phyloP scores from a whole-genome alignment of 2,888 invertebrate species.

The Hedychridium roseum region DNA sequence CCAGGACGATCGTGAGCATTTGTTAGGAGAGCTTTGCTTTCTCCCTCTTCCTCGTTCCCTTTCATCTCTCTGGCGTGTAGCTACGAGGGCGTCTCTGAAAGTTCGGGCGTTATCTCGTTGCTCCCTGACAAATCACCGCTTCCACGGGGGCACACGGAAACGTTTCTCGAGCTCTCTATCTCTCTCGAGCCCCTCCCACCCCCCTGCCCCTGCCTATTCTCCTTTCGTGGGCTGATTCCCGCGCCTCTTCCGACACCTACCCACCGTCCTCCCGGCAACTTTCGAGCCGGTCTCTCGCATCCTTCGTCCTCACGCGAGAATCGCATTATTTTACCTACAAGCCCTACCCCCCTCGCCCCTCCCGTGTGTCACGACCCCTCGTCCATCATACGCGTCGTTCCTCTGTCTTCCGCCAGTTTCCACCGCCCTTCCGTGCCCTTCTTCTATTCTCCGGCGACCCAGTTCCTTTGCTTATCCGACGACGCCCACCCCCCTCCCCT shows the following conservation, averaged over 20 bases:
- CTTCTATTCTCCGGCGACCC: not conserved
- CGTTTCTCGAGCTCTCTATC: conserved; percentile 11
- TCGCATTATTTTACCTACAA: conserved; percentile 35
- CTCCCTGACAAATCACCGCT: conserved; percentile 48
- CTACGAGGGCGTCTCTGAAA: conserved; percentile 33
- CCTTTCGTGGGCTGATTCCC: not conserved
- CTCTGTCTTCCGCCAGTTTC: no score
- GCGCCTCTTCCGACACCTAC: not conserved
- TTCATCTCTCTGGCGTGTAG: no score
- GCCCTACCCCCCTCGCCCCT: not conserved
- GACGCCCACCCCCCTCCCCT: conserved; percentile 15
- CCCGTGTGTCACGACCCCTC: no score
- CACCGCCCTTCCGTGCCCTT: not conserved
- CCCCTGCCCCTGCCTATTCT: not conserved
- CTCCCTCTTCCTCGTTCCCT: conserved; percentile 17
- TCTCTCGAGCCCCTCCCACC: not conserved
- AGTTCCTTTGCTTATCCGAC: conserved; percentile 4
- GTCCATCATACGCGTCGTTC: no score
- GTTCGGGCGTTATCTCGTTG: conserved; percentile 33
- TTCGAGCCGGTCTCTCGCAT: conserved; percentile 18
- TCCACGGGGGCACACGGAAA: conserved; percentile 25
- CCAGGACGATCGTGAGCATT: conserved; percentile 26
- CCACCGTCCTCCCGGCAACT: not conserved
- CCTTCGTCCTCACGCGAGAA: conserved; percentile 34
- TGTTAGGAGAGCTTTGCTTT: conserved; percentile 19